Base-by-base conservation (phyloP, 2,888 invertebrate genomes). In the Acanthosepion pharaonis region DNA sequence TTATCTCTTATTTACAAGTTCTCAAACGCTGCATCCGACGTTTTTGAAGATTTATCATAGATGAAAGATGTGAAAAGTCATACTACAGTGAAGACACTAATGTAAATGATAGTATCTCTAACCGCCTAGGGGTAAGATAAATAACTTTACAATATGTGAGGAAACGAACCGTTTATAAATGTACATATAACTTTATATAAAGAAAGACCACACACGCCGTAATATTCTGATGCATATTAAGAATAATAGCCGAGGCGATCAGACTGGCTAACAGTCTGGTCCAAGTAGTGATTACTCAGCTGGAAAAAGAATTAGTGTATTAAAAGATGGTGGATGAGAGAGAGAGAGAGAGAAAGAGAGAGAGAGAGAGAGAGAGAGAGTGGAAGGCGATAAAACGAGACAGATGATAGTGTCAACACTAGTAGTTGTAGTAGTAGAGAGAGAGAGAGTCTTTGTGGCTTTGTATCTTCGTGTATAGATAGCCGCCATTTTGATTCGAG, bases 41-140 rank as follows among this genome's bases (percentile, higher is more conserved):
- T 59, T 59, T 78, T n/a, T n/a, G 8, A 78, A 78, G 78, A 78
- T 78, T 28, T 78, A 78, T 78, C n/a, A 78, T 78, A 28, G 78
- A 78, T 78, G 78, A 78, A 78, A 78, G n/a, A 78, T 78, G 78
- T 78, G 78, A 78, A 78, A 78, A 78, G 78, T 78, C n/a, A 78
- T 3, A 78, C 78, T n/a, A n/a, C 8, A 78, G 28, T 28, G 78
- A 78, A n/a, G 78, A 78, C 28, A n/a, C 78, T 78, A n/a, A 78
- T 78, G 78, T n/a, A n/a, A 78, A 78, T 78, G 78, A 78, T 78
- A n/a, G 28, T 8, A 28, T 28, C n/a, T 78, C n/a, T 18, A n/a
- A 78, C 11, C 78, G n/a, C 28, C n/a, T 78, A 4, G 78, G 78
- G n/a, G 11, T 28, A 78, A n/a, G 78, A 78, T 78, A 78, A 78